Base-by-base conservation (phyloP, 1,140 invertebrate species). In the Mycetomoellerius zeteki region DNA sequence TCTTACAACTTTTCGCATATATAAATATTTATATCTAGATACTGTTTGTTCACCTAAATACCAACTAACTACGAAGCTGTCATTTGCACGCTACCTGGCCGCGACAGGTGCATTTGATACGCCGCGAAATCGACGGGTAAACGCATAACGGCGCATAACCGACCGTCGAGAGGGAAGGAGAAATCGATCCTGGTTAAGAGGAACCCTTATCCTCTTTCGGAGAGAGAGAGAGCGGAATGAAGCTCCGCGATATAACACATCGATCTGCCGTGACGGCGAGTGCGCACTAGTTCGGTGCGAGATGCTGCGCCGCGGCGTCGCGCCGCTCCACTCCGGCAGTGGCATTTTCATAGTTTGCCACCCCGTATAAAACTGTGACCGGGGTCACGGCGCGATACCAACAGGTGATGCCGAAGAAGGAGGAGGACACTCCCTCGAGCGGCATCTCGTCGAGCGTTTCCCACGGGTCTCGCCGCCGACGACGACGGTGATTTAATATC, bases 361-460 rank as follows among this genome's bases (percentile, higher is more conserved):
- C 87, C 82, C 82, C 76, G 78, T 90, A 88, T 88, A 88, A 84
- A 76, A 82, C 87, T 71, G 86, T 90, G 89, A 93, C 90, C 86
- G 90, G 92, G 90, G 91, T 89, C 85, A 87, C 77, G 86, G 88
- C 89, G 71, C 88, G 89, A 90, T 89, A 90, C 93, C 93, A 94
- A 94, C 94, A 94, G 93, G 94, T 94, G 94, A 94, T 94, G 93
- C 90, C 92, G 87, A 80, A 85, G 86, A 75, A 88, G 77, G 86
- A 89, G 81, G 73, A 86, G 89, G 92, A 91, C 93, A 93, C 92
- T 93, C 91, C 93, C 93, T 92, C 88, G 60, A 90, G 90, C 87
- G 85, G 87, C 73, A 72, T 85, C 77, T 81, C 89, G 87, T 82
- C 77, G 88, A 85, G 87, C 86, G 82, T 86, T 60, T 90, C 86